Evolutionary conservation across 2,113 vertebrate genomes (phyloP).

Genomic region (Varanus salvator): DNA sequence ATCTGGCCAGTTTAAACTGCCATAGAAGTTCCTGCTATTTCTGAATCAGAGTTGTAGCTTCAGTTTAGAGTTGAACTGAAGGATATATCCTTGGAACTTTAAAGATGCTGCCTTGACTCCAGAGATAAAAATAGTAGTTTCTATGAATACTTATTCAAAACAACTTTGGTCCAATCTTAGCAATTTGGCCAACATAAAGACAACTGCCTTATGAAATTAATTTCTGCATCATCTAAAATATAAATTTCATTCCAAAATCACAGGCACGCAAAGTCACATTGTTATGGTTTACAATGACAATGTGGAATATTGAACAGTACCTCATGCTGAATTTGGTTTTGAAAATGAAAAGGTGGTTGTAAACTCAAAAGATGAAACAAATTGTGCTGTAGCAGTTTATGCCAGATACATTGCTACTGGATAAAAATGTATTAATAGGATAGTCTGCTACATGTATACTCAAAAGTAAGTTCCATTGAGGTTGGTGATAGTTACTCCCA

Average conservation of each 20-base stretch:
- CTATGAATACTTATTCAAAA: not conserved
- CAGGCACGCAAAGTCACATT: not conserved
- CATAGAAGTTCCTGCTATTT: not conserved
- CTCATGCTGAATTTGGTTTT: not conserved
- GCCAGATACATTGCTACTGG: not conserved
- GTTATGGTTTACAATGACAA: not conserved
- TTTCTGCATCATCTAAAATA: not conserved
- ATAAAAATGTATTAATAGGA: not conserved
- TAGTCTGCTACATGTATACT: not conserved
- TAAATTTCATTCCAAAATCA: not conserved
- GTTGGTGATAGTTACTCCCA: not conserved
- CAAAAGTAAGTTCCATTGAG: not conserved
- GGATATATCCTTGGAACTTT: not conserved
- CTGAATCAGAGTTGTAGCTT: not conserved
- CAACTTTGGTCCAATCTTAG: constrained; percentile 4
- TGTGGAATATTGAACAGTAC: too few relatives aligned
- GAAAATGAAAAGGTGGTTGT: not conserved
- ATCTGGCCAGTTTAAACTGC: not conserved
- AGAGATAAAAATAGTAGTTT: not conserved
- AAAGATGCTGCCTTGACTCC: not conserved
- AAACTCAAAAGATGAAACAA: not conserved
- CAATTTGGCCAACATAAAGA: not conserved
- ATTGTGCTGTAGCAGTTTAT: not conserved
- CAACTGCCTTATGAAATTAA: not conserved
- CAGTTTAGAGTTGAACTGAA: not conserved